Evolutionary conservation across 1,140 invertebrate species (phyloP), one percentile per base, ranked within the genome.

Genomic region (Holotrichia oblita): DNA sequence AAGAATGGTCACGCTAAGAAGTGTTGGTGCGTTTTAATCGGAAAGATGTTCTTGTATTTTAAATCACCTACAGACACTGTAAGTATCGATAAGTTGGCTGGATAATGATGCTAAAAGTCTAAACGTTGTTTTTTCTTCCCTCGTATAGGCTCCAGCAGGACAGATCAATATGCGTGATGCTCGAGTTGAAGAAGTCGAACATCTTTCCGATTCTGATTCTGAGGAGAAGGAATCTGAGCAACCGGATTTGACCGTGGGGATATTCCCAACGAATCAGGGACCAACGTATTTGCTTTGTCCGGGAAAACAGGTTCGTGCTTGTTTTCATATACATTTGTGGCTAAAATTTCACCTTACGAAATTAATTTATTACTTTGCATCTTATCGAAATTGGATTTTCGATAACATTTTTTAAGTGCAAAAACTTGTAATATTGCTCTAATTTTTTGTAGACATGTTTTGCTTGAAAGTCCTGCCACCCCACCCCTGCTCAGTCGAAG

Each of bases 1-100:
- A 97, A 97, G 87, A 97, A 98, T 87, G 97, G 97, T 0, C 96
- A 97, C 87, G 93, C 96, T 0, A 96, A 96, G 85, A 95, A 95
- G 83, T 97, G 96, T 85, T 98, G 97, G 97, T 98, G 97, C 88
- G 94, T 98, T 64, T 90, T 99, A 6, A 93, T 98, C 22, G 96
- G 97, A 72, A 97, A 97, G 89, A 97, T 97, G 93, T 97, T 99
- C 89, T 91, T 98, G 17, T 98, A 98, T 88, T 98, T 98, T 88
- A 98, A 96, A 87, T 93, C 92, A 24, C 94, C 96, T 0, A 93
- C 92, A 34, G 97, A 98, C 86, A 95, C 93, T 88, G 96, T 97
- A 88, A 91, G 90, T 88, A 76, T 24, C 14, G 10, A 12, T 1
- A 20, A 24, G 9, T 64, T 7, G 27, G 2, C 17, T 34, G 76